These are phyloP conservation scores for Lepidocyrtinus sp. DNA, from an alignment of 2,888 invertebrate genomes.

Conservation along the genomic window DNA sequence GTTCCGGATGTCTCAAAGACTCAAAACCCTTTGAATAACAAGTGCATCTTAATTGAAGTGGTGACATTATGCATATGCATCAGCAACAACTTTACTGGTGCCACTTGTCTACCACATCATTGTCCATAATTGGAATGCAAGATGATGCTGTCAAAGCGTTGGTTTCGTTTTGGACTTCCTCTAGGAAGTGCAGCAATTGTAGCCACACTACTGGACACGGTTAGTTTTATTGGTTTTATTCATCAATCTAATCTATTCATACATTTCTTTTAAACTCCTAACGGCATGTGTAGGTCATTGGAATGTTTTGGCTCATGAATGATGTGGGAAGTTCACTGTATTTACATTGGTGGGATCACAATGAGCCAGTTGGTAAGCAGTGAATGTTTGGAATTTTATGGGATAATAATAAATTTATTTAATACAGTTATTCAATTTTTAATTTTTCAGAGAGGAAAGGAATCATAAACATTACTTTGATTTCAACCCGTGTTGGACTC, in stretches of 20 bases:
- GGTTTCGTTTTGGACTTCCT: conserved; percentile 63
- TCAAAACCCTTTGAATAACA: no score
- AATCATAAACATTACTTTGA: conserved; percentile 35
- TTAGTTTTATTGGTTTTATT: conserved; percentile 33
- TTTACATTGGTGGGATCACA: conserved; percentile 42
- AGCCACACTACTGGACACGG: conserved; percentile 50
- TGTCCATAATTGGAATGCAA: not conserved
- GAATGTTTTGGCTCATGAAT: conserved; percentile 53
- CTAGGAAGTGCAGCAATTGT: conserved; percentile 56
- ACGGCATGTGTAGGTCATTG: conserved; percentile 31
- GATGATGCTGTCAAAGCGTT: conserved; percentile 53
- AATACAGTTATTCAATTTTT: no score
- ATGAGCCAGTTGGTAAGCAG: conserved; percentile 28
- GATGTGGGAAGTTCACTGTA: conserved; percentile 50
- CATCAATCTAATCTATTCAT: not conserved
- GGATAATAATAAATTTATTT: no score
- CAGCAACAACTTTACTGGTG: no score
- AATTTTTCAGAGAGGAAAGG: conserved; percentile 38
- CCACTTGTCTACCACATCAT: no score
- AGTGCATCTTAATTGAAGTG: no score
- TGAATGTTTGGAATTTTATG: no score
- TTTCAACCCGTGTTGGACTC: conserved; percentile 31
- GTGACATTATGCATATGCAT: no score
- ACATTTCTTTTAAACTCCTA: not conserved
- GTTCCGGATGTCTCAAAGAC: no score